Conservation (phyloP, 2,888 invertebrate species). For the Abrostola triplasia region DNA sequence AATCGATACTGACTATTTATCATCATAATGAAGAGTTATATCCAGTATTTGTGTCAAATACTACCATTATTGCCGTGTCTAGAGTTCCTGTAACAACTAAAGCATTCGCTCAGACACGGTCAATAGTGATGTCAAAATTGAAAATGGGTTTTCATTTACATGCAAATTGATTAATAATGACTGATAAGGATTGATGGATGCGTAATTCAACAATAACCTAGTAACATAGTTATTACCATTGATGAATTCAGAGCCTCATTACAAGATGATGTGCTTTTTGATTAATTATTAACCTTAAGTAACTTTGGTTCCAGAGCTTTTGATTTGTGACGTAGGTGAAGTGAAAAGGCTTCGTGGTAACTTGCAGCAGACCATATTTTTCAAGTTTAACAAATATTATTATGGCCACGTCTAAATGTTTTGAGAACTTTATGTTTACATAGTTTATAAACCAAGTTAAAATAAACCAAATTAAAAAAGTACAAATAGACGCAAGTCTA, state of each 20-base stretch:
- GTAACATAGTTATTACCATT: background rate
- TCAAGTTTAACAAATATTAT: too few species aligned
- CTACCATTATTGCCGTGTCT: slow-evolving; percentile 43
- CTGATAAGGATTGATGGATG: background rate
- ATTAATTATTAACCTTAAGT: background rate
- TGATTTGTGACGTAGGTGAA: too few species aligned
- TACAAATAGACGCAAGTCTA: too few species aligned
- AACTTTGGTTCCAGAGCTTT: background rate
- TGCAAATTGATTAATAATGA: slow-evolving; percentile 18
- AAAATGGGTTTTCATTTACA: slow-evolving; percentile 34
- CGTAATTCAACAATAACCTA: background rate
- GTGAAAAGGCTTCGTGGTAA: too few species aligned
- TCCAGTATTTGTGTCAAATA: slow-evolving; percentile 67
- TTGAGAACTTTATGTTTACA: background rate
- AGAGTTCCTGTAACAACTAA: slow-evolving; percentile 32
- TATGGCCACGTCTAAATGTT: too few species aligned
- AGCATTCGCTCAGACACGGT: slow-evolving; percentile 22
- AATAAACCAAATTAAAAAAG: too few species aligned
- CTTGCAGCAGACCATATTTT: too few species aligned
- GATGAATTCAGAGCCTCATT: background rate
- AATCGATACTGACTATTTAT: slow-evolving; percentile 71
- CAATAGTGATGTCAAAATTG: slow-evolving; percentile 22
- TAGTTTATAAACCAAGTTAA: background rate
- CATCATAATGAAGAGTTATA: slow-evolving; percentile 74
- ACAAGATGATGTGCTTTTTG: background rate